Conservation (phyloP, 2,797 vertebrate genomes). For the Hephaestus fuliginosus region DNA sequence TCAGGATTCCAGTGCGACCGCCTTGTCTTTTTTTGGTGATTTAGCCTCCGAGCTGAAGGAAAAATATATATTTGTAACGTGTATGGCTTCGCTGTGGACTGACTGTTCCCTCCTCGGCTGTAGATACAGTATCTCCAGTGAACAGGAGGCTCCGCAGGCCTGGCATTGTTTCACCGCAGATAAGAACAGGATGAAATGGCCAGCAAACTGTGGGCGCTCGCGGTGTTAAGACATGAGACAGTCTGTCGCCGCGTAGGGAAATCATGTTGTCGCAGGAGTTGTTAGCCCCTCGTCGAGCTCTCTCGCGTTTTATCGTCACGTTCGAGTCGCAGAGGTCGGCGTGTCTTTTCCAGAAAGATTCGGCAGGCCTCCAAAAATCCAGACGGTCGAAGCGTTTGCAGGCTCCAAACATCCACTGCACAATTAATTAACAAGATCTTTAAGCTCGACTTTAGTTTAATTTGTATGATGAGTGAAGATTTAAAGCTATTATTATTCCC, state of each 20-base stretch:
- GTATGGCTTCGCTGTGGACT: constrained; percentile 12
- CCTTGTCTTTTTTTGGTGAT: not conserved
- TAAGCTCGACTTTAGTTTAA: too few relatives aligned
- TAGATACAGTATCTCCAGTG: constrained; percentile 43
- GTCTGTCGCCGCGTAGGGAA: constrained; percentile 7
- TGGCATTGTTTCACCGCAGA: constrained; percentile 40
- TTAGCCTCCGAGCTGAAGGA: constrained; percentile 21
- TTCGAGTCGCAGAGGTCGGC: not conserved
- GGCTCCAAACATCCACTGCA: not conserved
- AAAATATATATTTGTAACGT: constrained; percentile 5
- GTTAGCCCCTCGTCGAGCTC: not conserved
- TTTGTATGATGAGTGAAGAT: not conserved
- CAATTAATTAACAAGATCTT: not conserved
- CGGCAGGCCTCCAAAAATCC: not conserved
- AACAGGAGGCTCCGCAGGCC: constrained; percentile 45
- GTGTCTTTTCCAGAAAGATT: not conserved
- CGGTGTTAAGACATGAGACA: constrained; percentile 19
- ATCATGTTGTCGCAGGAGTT: not conserved
- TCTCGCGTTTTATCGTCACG: not conserved
- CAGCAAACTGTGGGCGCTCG: constrained; percentile 30
- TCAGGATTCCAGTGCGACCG: not conserved
- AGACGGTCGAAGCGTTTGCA: not conserved
- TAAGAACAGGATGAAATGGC: constrained; percentile 47
- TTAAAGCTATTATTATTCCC: not conserved
- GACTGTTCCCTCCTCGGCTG: constrained; percentile 10